Evolutionary conservation across 2,113 vertebrate genomes (phyloP).

Genomic region (Tautogolabrus adspersus): DNA sequence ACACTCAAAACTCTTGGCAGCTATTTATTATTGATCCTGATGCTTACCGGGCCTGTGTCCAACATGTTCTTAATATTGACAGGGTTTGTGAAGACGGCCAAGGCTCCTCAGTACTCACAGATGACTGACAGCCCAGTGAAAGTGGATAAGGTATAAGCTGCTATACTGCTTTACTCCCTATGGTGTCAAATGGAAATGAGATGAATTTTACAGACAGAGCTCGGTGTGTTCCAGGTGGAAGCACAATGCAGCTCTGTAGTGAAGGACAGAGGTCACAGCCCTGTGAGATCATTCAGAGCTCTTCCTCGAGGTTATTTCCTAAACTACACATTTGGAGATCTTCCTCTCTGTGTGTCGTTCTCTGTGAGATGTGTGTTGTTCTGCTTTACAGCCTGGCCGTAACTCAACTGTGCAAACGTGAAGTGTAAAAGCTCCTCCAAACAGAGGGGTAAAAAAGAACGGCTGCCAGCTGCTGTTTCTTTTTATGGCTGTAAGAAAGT

Average conservation of each 20-base stretch:
- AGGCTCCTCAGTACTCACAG: constrained; percentile 28
- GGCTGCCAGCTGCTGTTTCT: constrained; percentile 68
- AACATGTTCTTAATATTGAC: constrained; percentile 47
- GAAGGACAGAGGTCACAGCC: constrained; percentile 45
- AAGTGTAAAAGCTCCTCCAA: constrained; percentile 69
- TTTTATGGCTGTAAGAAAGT: constrained; percentile 41
- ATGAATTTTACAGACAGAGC: constrained; percentile 60
- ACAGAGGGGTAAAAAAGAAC: constrained; percentile 72
- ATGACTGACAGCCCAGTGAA: constrained; percentile 68
- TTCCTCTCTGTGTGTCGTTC: neutral
- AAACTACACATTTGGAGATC: constrained; percentile 12
- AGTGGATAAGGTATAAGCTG: constrained; percentile 46
- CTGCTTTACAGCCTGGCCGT: constrained; percentile 42
- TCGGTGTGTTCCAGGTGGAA: constrained; percentile 48
- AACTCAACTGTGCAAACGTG: constrained; percentile 63
- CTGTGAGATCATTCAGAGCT: constrained; percentile 32
- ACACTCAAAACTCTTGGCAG: constrained; percentile 28
- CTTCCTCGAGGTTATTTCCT: neutral
- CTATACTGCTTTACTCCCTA: constrained; percentile 67
- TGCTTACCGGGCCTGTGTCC: constrained; percentile 42
- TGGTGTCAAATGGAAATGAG: constrained; percentile 55
- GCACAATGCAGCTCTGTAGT: constrained; percentile 52
- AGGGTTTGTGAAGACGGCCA: constrained; percentile 35
- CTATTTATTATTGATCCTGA: constrained; percentile 25
- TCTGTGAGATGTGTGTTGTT: constrained; percentile 27